Percentiles rank a stretch among this genome's conserved stretches.
These are phyloP conservation scores for Heterochromis multidens DNA, from an alignment of 2,113 vertebrate genomes.

Conservation along the genomic window DNA sequence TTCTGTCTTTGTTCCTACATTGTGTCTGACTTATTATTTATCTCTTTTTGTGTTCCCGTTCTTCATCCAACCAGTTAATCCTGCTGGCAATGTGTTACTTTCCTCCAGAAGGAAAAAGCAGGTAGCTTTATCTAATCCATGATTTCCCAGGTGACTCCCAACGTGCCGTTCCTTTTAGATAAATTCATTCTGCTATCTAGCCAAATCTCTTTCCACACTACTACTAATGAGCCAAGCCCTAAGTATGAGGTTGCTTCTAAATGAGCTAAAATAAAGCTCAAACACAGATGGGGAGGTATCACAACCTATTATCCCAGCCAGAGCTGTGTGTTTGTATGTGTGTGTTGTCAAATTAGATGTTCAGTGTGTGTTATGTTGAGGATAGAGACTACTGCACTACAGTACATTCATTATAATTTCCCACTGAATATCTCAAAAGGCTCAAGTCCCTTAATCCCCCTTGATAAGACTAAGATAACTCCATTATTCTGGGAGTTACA, in stretches of 20 bases:
- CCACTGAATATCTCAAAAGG: not conserved
- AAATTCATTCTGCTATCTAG: slow-evolving; percentile 22
- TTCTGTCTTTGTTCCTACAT: not conserved
- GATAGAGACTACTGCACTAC: not conserved
- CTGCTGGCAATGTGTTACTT: not conserved
- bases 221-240: slow-evolving; percentile 17
- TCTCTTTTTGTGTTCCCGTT: not conserved
- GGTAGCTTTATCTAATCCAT: slow-evolving; percentile 35
- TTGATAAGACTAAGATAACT: slow-evolving; percentile 10
- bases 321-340: not conserved
- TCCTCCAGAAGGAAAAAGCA: not conserved
- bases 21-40: not conserved
- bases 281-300: slow-evolving; percentile 3
- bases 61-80: slow-evolving; percentile 21
- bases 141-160: slow-evolving; percentile 29
- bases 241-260: slow-evolving; percentile 2
- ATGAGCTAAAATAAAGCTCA: slow-evolving; percentile 21
- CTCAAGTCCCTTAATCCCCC: slow-evolving; percentile 3
- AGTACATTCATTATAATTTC: slow-evolving; percentile 1
- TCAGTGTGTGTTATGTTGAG: not conserved
- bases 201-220: slow-evolving; percentile 1
- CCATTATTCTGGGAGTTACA: not conserved
- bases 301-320: slow-evolving; percentile 6
- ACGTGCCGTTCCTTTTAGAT: slow-evolving; percentile 19
- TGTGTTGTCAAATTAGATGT: not conserved